Conservation (phyloP, 2,113 vertebrate genomes). For the Pitta sordida region DNA sequence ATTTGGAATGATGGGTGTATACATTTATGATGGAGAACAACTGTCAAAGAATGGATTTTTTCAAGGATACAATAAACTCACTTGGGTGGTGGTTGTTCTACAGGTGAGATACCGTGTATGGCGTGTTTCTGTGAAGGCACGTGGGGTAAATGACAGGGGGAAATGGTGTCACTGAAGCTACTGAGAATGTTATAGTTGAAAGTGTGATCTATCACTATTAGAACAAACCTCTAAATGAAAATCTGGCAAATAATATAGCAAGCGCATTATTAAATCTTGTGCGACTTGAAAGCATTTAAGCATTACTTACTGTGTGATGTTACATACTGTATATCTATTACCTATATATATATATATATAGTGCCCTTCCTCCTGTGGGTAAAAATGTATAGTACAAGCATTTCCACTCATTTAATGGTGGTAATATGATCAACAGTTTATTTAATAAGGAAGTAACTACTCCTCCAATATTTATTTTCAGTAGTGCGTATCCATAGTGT, state of each 20-base stretch:
- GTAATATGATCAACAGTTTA: neutral
- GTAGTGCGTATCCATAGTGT: neutral
- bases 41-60: constrained; percentile 90
- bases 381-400: neutral
- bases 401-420: neutral
- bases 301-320: neutral
- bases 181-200: neutral
- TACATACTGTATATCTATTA: too few species aligned
- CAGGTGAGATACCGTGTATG: constrained; percentile 79
- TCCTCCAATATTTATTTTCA: neutral
- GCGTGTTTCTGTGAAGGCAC: neutral
- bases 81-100: constrained; percentile 91
- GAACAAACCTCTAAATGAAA: neutral
- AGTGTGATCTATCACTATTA: neutral
- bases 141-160: neutral
- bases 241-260: neutral
- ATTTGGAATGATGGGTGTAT: constrained; percentile 91
- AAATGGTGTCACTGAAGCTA: neutral
- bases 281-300: neutral
- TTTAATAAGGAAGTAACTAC: neutral
- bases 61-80: constrained; percentile 93
- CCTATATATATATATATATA: neutral
- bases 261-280: neutral
- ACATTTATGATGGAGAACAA: constrained; percentile 88
- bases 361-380: neutral